A percentile compares a stretch with the other conserved stretches of the same genome.
Conservation (phyloP, 2,888 invertebrate genomes). For the Meganola albula region DNA sequence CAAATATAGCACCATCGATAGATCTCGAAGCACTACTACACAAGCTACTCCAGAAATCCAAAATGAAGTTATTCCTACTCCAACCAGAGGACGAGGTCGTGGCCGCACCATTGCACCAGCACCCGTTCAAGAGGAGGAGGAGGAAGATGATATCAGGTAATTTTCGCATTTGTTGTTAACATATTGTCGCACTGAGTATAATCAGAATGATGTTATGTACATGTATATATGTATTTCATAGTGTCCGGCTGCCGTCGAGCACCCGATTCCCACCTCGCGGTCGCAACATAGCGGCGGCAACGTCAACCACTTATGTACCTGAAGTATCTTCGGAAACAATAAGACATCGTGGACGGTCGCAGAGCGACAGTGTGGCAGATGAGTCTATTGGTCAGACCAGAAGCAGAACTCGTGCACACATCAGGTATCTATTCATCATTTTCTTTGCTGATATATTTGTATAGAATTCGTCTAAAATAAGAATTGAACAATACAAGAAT, state of each 20-base stretch:
- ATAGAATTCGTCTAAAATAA: too few species aligned
- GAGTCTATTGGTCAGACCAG: constrained; percentile 70
- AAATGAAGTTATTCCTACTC: constrained; percentile 80
- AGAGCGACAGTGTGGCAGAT: constrained; percentile 65
- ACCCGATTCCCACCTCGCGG: constrained; percentile 90
- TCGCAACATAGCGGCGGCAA: constrained; percentile 59
- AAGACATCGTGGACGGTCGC: constrained; percentile 57
- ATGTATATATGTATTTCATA: constrained; percentile 22
- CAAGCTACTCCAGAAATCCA: constrained; percentile 77
- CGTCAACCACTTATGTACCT: constrained; percentile 71
- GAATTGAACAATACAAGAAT: too few species aligned
- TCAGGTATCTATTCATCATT: too few species aligned
- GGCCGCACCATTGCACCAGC: constrained; percentile 67
- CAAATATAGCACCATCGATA: constrained; percentile 77
- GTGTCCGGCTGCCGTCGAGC: constrained; percentile 83
- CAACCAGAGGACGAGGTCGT: constrained; percentile 64
- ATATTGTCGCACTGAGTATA: too few species aligned
- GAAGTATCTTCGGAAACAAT: constrained; percentile 66
- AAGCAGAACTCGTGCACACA: constrained; percentile 78
- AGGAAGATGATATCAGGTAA: constrained; percentile 70
- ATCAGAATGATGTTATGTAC: neutral
- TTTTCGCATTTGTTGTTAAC: neutral
- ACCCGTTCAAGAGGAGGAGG: constrained; percentile 68
- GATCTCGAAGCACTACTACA: constrained; percentile 47
- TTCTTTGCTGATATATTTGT: too few species aligned